Percentiles rank a stretch among this genome's conserved stretches.
Conservation (phyloP, 2,888 invertebrate species). For the Boloria selene region DNA sequence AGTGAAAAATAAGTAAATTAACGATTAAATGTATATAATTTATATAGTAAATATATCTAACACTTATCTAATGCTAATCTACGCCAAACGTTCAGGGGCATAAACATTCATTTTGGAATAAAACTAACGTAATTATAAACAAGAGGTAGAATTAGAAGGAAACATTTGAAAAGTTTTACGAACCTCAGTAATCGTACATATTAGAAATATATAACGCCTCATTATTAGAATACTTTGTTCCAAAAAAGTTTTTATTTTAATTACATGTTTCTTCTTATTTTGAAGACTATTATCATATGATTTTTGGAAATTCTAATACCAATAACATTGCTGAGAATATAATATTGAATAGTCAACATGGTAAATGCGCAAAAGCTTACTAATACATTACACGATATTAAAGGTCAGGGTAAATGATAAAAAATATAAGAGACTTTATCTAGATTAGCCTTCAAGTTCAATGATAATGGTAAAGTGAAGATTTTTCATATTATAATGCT, state of each 20-base stretch:
- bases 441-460: conserved; percentile 5
- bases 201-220: conserved; percentile 48
- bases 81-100: conserved; percentile 67
- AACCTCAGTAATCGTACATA: conserved; percentile 52
- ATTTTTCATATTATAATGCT: not conserved
- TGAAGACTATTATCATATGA: no score
- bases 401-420: conserved; percentile 65
- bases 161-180: conserved; percentile 43
- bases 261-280: no score
- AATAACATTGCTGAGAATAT: conserved; percentile 17
- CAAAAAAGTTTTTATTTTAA: not conserved
- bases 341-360: conserved; percentile 77
- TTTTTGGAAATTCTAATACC: not conserved
- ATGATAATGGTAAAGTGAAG: not conserved
- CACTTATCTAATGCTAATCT: conserved; percentile 67
- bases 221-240: conserved; percentile 1
- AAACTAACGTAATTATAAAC: conserved; percentile 46
- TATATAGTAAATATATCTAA: conserved; percentile 62
- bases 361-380: conserved; percentile 79
- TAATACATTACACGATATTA: conserved; percentile 45
- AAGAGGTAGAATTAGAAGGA: conserved; percentile 50
- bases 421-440: conserved; percentile 64
- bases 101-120: conserved; percentile 48
- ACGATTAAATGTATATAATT: conserved; percentile 47
- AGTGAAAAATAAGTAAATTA: conserved; percentile 21